A percentile compares a stretch with the other conserved stretches of the same genome.
Evolutionary conservation across 2,113 vertebrate genomes (phyloP).

Genomic region (Gobio gobio): DNA sequence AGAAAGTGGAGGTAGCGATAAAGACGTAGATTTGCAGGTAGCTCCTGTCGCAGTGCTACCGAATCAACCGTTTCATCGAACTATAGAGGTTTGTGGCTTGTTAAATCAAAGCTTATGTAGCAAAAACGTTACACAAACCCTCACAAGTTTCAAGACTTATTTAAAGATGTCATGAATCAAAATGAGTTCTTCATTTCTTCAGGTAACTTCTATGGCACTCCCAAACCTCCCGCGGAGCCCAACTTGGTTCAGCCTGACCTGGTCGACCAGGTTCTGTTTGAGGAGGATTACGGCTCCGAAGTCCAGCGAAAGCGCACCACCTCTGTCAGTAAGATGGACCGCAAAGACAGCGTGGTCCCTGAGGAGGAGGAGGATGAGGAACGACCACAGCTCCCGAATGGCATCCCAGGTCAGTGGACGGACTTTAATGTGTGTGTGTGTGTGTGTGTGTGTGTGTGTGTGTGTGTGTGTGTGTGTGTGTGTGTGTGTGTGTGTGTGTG

Average conservation of each 20-base stretch:
- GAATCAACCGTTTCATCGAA: slow-evolving; percentile 8
- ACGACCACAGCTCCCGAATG: slow-evolving; percentile 87
- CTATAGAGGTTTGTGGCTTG: neutral
- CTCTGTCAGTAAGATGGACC: slow-evolving; percentile 97
- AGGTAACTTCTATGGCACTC: slow-evolving; percentile 98
- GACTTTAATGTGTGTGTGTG: neutral
- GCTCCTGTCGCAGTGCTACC: neutral
- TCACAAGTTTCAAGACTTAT: neutral
- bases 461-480: too few species aligned
- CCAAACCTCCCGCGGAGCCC: slow-evolving; percentile 94
- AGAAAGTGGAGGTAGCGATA: neutral
- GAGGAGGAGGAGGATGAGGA: slow-evolving; percentile 99
- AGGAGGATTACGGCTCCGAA: slow-evolving; percentile 94
- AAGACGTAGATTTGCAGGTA: neutral
- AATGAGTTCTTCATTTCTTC: neutral
- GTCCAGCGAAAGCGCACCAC: slow-evolving; percentile 94
- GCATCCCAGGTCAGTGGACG: slow-evolving; percentile 81
- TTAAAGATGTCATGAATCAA: neutral
- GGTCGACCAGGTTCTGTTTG: slow-evolving; percentile 96
- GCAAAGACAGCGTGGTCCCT: slow-evolving; percentile 91
- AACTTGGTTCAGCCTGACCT: slow-evolving; percentile 94
- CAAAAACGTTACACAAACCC: neutral
- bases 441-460: too few species aligned
- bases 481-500: too few species aligned
- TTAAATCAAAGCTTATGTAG: neutral